A percentile compares a stretch with the other conserved stretches of the same genome.
Conservation (phyloP, 2,797 vertebrate species). For the Rhinogobio ventralis region DNA sequence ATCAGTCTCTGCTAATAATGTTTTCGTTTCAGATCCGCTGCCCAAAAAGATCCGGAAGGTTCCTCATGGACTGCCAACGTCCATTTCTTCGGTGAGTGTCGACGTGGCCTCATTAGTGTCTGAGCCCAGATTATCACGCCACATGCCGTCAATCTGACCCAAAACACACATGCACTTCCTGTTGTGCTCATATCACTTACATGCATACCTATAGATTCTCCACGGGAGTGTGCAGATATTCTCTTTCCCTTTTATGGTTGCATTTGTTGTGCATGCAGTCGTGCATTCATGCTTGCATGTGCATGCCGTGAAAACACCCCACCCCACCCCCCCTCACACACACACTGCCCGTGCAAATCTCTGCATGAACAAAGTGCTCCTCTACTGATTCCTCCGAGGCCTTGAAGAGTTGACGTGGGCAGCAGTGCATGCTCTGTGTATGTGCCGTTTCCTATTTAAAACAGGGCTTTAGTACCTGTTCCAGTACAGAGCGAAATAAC, state of each 20-base stretch:
- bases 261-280: neutral
- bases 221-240: neutral
- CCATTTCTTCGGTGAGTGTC: constrained; percentile 74
- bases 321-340: neutral
- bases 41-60: constrained; percentile 98
- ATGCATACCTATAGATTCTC: neutral
- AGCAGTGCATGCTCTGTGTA: constrained; percentile 15
- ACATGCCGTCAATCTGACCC: constrained; percentile 27
- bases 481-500: constrained; percentile 10
- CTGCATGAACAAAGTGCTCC: neutral
- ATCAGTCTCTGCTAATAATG: constrained; percentile 12
- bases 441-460: constrained; percentile 32
- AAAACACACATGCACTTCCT: neutral
- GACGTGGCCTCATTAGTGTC: constrained; percentile 24
- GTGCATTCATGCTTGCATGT: constrained; percentile 3
- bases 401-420: constrained; percentile 22
- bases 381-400: constrained; percentile 30
- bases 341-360: neutral
- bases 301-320: neutral
- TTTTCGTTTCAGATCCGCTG: constrained; percentile 81
- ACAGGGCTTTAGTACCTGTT: neutral
- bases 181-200: neutral
- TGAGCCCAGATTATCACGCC: constrained; percentile 48
- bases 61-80: constrained; percentile 95
- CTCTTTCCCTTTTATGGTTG: neutral